A percentile compares a stretch with the other conserved stretches of the same genome.
Evolutionary conservation across 2,113 vertebrate genomes (phyloP).

Genomic region (Synodontis membranacea): DNA sequence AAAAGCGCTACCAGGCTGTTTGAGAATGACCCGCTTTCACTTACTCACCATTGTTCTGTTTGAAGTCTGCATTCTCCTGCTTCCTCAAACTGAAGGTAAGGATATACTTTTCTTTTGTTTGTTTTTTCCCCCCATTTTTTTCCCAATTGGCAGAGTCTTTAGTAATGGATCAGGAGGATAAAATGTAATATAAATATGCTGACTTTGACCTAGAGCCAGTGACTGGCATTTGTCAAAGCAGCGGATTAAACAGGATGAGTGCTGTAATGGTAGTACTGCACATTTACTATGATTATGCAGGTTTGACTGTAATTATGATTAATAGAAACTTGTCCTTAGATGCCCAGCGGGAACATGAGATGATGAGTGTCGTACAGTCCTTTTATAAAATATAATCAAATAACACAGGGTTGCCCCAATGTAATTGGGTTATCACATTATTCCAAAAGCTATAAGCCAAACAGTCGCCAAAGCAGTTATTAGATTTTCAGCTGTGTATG

Average conservation of each 20-base stretch:
- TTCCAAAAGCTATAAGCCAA: conserved; percentile 10
- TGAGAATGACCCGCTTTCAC: conserved; percentile 61
- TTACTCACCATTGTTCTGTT: conserved; percentile 49
- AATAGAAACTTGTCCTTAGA: neutral
- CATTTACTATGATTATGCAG: neutral
- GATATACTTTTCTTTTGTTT: neutral
- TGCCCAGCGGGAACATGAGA: neutral
- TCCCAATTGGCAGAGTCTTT: neutral
- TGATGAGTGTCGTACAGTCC: neutral
- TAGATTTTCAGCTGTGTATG: neutral
- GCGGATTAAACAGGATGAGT: neutral
- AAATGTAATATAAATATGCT: neutral
- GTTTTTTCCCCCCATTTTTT: too few species aligned
- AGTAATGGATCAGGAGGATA: neutral
- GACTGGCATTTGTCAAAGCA: neutral
- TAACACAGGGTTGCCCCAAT: neutral
- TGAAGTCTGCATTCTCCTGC: conserved; percentile 59
- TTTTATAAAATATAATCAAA: conserved; percentile 25
- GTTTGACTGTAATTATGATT: conserved; percentile 11
- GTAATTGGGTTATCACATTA: conserved; percentile 1
- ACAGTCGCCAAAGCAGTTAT: conserved; percentile 8
- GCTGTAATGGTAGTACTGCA: neutral
- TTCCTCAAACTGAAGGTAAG: conserved; percentile 63
- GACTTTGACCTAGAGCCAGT: neutral
- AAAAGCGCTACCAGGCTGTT: conserved; percentile 26